phyloP scores from a whole-genome alignment of 2,888 invertebrate genomes.

The Oegoconia quadripuncta region DNA sequence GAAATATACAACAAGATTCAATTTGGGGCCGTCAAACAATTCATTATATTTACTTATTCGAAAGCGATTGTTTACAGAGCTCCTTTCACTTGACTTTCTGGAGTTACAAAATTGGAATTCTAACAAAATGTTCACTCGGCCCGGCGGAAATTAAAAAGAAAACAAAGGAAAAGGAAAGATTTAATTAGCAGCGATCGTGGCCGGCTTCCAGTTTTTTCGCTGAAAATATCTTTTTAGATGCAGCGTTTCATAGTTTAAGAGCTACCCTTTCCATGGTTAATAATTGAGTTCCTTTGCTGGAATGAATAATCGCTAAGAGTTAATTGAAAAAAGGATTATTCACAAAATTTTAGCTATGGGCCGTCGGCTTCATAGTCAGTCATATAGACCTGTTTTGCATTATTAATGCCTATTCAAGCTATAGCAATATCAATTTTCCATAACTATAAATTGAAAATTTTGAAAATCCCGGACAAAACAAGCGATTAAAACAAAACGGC shows the following conservation, averaged over 20 bases:
- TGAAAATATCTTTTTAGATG: constrained; percentile 30
- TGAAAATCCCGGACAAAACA: too few species aligned
- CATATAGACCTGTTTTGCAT: too few species aligned
- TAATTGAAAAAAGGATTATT: too few species aligned
- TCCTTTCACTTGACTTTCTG: constrained; percentile 19
- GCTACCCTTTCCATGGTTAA: background rate
- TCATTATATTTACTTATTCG: constrained; percentile 29
- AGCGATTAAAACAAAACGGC: too few species aligned
- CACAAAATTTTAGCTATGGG: too few species aligned
- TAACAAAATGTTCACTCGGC: constrained; percentile 36
- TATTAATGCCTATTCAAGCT: too few species aligned
- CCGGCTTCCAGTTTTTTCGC: constrained; percentile 21
- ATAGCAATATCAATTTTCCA: too few species aligned
- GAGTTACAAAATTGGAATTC: constrained; percentile 35
- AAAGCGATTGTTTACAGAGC: constrained; percentile 26
- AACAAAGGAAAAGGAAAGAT: constrained; percentile 29
- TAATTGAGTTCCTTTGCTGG: background rate
- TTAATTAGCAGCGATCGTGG: constrained; percentile 38
- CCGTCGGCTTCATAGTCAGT: too few species aligned
- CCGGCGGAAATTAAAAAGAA: constrained; percentile 37
- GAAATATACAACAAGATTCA: constrained; percentile 11
- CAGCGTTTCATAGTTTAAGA: constrained; percentile 19
- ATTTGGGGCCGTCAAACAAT: constrained; percentile 23
- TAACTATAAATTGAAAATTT: too few species aligned
- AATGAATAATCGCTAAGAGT: too few species aligned